These are phyloP conservation scores for Vanessa cardui DNA, from an alignment of 2,888 invertebrate genomes.

Conservation along the genomic window DNA sequence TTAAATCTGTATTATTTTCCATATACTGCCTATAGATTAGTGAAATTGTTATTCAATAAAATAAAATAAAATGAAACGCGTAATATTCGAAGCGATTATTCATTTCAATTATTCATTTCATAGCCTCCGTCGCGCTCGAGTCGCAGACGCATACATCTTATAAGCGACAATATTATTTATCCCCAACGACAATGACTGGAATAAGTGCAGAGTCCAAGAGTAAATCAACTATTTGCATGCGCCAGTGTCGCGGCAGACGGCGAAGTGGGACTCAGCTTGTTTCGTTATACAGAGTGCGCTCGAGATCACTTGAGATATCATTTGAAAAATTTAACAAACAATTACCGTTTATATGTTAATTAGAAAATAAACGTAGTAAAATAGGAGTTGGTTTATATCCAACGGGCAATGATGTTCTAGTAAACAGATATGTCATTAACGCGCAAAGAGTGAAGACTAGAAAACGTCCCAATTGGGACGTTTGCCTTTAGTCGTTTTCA, in stretches of 20 bases:
- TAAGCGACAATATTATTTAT: slow-evolving; percentile 70
- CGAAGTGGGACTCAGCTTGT: slow-evolving; percentile 36
- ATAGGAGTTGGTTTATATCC: neutral
- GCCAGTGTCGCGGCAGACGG: slow-evolving; percentile 39
- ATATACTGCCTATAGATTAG: too few relatives aligned
- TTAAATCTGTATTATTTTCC: too few relatives aligned
- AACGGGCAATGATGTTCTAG: too few relatives aligned
- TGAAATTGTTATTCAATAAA: neutral
- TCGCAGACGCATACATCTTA: slow-evolving; percentile 63
- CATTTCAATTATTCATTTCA: slow-evolving; percentile 65
- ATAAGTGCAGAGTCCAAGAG: slow-evolving; percentile 52
- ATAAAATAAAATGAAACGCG: neutral
- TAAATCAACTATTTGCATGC: slow-evolving; percentile 79
- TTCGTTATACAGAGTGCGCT: slow-evolving; percentile 29
- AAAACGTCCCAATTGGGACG: too few relatives aligned
- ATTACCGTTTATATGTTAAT: neutral
- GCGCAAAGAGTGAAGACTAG: too few relatives aligned
- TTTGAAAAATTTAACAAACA: neutral
- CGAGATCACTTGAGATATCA: slow-evolving; percentile 5
- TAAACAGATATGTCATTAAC: too few relatives aligned
- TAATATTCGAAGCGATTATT: slow-evolving; percentile 10
- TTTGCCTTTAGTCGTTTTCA: too few relatives aligned
- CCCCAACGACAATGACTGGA: slow-evolving; percentile 54
- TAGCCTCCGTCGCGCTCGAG: slow-evolving; percentile 54
- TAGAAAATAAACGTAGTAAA: neutral